Evolutionary conservation across 2,888 invertebrate species (phyloP).

Genomic region (Lasioglossum calceatum): DNA sequence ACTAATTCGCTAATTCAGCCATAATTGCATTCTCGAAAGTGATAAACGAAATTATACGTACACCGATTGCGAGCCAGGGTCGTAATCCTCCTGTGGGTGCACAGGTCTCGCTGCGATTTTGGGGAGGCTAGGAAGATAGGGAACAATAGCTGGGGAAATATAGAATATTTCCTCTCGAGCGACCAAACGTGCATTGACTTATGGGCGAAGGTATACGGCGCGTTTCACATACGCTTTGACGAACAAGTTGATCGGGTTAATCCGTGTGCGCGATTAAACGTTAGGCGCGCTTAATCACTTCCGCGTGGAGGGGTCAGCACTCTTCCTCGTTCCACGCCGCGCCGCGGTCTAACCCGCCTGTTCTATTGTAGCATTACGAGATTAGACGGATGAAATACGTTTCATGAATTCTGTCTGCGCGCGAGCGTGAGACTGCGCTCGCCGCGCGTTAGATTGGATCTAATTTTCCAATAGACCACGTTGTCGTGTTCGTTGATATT

Average conservation of each 20-base stretch:
- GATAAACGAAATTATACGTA: too few relatives aligned
- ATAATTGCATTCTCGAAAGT: too few relatives aligned
- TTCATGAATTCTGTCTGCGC: slow-evolving; percentile 70
- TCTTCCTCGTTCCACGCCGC: slow-evolving; percentile 63
- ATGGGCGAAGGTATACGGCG: background rate
- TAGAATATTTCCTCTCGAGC: background rate
- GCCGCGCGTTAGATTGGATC: slow-evolving; percentile 69
- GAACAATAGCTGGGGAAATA: too few relatives aligned
- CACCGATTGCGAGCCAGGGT: too few relatives aligned
- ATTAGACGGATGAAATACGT: slow-evolving; percentile 60
- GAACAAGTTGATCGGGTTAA: slow-evolving; percentile 74
- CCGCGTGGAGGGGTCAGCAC: slow-evolving; percentile 70
- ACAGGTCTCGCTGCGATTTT: too few relatives aligned
- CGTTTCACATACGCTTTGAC: slow-evolving; percentile 51
- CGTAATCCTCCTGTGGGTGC: too few relatives aligned
- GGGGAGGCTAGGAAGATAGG: too few relatives aligned
- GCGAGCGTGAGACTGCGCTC: slow-evolving; percentile 69
- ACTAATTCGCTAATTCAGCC: too few relatives aligned
- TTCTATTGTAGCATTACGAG: slow-evolving; percentile 56
- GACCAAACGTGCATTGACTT: background rate
- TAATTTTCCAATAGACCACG: slow-evolving; percentile 69
- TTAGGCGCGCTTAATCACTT: slow-evolving; percentile 66
- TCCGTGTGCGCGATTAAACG: slow-evolving; percentile 69
- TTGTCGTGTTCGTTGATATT: slow-evolving; percentile 38
- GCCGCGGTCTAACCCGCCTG: slow-evolving; percentile 16